Evolutionary conservation across 2,888 invertebrate species (phyloP), one percentile per base, ranked within the genome.

Genomic region (Spisula subtruncata): DNA sequence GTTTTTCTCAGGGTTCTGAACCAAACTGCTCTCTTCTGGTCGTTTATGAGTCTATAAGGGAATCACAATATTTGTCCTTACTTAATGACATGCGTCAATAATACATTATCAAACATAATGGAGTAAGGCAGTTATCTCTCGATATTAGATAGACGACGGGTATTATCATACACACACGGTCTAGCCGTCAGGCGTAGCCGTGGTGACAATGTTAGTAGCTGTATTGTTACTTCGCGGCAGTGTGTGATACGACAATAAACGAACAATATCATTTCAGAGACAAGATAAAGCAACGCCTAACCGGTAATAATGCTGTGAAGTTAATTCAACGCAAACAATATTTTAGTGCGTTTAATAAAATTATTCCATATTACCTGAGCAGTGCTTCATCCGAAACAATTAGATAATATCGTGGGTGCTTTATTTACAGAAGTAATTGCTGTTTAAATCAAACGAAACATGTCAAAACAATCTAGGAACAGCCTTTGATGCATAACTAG

Each of bases 1-100:
- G 8, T 41, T 41, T 41, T 41, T 2, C 41, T 8, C 2, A 41
- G 8, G 8, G 4, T 41, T 41, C 41, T 41, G 41, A 5, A n/a
- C n/a, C n/a, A n/a, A 41, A 41, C 41, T 41, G 8, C 41, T 41
- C 41, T 41, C 41, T 41, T 5, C 41, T 41, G 41, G 41, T 41
- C 41, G 41, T 41, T 41, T 41, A 41, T 41, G 8, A 2, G 41
- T 8, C 8, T 8, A 25, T 25, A 25, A 51, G 60, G 60, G 60
- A 25, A 66, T 25, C 60, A n/a, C 25, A 66, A 0, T 25, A 66
- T 66, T 66, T 66, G 60, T 25, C 25, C 60, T 66, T 25, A 66
- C 60, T 66, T 66, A 66, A 66, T 66, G 60, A 66, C 60, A 66
- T 66, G 60, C 60, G 60, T 66, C 60, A 66, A 66, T 66, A 66